A percentile compares a stretch with the other conserved stretches of the same genome.
These are phyloP conservation scores for Gavia stellata DNA, from an alignment of 2,113 vertebrate species.

Conservation along the genomic window DNA sequence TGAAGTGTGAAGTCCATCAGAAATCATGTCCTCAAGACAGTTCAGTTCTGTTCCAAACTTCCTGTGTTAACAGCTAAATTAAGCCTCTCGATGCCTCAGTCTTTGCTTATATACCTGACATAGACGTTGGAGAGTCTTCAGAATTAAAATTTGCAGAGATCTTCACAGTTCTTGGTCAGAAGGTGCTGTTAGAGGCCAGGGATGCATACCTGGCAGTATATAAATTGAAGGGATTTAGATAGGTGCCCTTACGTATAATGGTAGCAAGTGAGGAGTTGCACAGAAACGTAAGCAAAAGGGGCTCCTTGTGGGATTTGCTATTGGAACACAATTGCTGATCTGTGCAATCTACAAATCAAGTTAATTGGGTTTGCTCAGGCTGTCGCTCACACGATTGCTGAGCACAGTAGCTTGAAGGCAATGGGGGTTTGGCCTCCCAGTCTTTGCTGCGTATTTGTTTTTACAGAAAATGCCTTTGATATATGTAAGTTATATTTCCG, in stretches of 20 bases:
- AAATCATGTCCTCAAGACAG: not conserved
- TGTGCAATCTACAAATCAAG: slow-evolving; percentile 42
- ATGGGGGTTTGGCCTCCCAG: slow-evolving; percentile 4
- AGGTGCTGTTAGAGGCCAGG: not conserved
- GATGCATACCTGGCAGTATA: not conserved
- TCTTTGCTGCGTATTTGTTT: slow-evolving; percentile 31
- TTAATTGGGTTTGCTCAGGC: slow-evolving; percentile 58
- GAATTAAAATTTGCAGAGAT: not conserved
- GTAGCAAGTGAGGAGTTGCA: not conserved
- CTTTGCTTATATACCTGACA: not conserved
- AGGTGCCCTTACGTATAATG: not conserved
- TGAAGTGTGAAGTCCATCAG: not conserved
- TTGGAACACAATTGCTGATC: slow-evolving; percentile 41
- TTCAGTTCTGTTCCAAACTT: not conserved
- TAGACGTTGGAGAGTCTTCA: not conserved
- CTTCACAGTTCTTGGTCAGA: not conserved
- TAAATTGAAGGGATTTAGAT: not conserved
- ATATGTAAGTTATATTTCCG: slow-evolving; percentile 57
- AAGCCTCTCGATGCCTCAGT: not conserved
- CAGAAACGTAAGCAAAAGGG: not conserved
- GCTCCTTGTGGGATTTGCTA: not conserved
- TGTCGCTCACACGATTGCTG: slow-evolving; percentile 3
- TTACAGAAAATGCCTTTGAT: slow-evolving; percentile 54
- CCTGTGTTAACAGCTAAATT: not conserved
- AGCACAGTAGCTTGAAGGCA: slow-evolving; percentile 48